Evolutionary conservation across 2,888 invertebrate species (phyloP).

Genomic region (Tenthredo livida): DNA sequence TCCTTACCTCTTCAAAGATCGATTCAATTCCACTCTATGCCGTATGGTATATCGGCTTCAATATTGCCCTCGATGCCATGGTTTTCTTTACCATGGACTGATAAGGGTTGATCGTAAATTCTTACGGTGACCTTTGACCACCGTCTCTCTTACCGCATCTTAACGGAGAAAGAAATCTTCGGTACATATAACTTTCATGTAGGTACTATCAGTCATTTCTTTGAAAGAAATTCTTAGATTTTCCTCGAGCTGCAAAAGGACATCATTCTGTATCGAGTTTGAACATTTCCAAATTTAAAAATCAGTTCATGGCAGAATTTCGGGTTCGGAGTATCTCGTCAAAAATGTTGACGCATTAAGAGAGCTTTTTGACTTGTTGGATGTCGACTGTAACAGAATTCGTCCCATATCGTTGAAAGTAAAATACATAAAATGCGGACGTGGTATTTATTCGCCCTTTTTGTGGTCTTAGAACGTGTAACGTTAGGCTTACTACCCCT

Average conservation of each 20-base stretch:
- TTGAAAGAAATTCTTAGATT: neutral
- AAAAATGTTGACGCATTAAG: neutral
- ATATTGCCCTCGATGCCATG: neutral
- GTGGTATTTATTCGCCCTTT: neutral
- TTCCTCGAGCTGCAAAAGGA: neutral
- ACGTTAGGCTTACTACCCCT: neutral
- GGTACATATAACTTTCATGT: neutral
- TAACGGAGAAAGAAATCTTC: neutral
- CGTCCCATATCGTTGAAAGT: neutral
- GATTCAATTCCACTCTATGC: constrained; percentile 13
- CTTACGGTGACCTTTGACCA: neutral
- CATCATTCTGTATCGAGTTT: neutral
- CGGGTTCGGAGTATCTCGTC: neutral
- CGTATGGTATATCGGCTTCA: neutral
- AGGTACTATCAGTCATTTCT: neutral
- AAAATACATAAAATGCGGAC: neutral
- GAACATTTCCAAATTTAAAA: neutral
- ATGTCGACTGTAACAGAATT: neutral
- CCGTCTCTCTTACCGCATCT: neutral
- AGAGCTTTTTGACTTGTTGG: neutral
- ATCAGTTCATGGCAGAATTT: neutral
- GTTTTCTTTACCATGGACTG: neutral
- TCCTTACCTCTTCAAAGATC: constrained; percentile 9
- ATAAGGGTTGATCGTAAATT: neutral
- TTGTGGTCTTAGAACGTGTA: neutral